These are phyloP conservation scores for Leptopilina boulardi DNA, from an alignment of 1,140 invertebrate genomes.

Conservation along the genomic window DNA sequence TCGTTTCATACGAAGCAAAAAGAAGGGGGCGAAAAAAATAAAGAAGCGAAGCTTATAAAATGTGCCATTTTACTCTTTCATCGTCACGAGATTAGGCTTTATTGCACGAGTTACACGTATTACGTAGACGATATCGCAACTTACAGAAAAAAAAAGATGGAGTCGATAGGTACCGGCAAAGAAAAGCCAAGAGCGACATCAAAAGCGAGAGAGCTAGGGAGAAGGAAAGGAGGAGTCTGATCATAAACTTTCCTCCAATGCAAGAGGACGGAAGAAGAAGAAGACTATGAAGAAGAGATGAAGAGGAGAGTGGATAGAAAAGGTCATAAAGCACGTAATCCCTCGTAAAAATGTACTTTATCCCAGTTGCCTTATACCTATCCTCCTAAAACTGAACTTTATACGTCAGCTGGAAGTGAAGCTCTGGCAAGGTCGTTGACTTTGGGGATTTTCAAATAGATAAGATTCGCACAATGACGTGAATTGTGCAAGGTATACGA, in stretches of 20 bases:
- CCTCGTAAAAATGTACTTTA: constrained; percentile 30
- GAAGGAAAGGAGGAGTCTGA: constrained; percentile 28
- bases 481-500: constrained; percentile 22
- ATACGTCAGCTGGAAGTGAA: constrained; percentile 30
- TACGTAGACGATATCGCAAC: constrained; percentile 21
- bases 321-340: constrained; percentile 32
- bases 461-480: constrained; percentile 31
- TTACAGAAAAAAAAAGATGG: constrained; percentile 21
- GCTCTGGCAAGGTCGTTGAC: constrained; percentile 19
- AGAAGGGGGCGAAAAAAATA: not conserved
- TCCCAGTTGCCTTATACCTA: constrained; percentile 25
- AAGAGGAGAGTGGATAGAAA: constrained; percentile 32
- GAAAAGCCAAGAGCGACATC: constrained; percentile 26
- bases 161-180: constrained; percentile 25
- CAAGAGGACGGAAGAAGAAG: constrained; percentile 27
- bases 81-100: constrained; percentile 23
- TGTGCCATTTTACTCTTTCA: constrained; percentile 26
- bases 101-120: constrained; percentile 31
- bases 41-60: constrained; percentile 26
- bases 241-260: constrained; percentile 28
- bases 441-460: constrained; percentile 32
- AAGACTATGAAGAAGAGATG: constrained; percentile 31
- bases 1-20: not conserved
- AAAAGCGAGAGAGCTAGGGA: not conserved
- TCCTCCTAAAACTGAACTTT: constrained; percentile 33